Conservation (phyloP, 2,888 invertebrate genomes). For the Coleophora deauratella region DNA sequence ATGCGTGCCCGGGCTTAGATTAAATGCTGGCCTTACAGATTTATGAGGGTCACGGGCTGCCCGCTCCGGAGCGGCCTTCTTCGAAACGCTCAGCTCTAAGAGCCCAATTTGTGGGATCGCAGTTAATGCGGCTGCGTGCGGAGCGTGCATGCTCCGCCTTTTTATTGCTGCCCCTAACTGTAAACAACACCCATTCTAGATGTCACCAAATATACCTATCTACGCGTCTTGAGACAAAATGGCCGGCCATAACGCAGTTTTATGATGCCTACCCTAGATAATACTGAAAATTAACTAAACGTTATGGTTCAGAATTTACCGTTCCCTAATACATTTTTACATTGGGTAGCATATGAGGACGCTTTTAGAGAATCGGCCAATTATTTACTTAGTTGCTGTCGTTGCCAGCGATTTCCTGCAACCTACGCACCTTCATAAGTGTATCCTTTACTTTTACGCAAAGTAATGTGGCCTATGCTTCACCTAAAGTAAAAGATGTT, state of each 20-base stretch:
- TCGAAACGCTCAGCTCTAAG: constrained; percentile 64
- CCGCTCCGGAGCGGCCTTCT: constrained; percentile 56
- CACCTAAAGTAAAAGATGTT: no score
- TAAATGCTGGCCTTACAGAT: constrained; percentile 59
- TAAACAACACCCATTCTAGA: constrained; percentile 61
- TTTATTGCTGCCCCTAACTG: constrained; percentile 70
- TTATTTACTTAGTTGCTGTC: no score
- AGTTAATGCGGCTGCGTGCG: constrained; percentile 60
- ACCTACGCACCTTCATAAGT: no score
- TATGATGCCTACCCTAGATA: background rate
- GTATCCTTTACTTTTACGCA: no score
- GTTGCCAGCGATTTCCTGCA: no score
- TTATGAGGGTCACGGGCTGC: constrained; percentile 56
- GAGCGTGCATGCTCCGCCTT: constrained; percentile 64
- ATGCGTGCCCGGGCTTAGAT: constrained; percentile 63
- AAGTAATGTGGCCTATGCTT: no score
- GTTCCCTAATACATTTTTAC: no score
- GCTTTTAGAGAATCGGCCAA: no score
- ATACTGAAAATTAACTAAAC: no score
- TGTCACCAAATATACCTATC: constrained; percentile 30
- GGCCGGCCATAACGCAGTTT: background rate
- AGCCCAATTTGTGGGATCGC: constrained; percentile 64
- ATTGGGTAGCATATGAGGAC: no score
- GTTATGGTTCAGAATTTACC: no score
- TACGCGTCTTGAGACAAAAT: constrained; percentile 7